These are phyloP conservation scores for Epiblema foenella DNA, from an alignment of 2,888 invertebrate genomes.

Conservation along the genomic window DNA sequence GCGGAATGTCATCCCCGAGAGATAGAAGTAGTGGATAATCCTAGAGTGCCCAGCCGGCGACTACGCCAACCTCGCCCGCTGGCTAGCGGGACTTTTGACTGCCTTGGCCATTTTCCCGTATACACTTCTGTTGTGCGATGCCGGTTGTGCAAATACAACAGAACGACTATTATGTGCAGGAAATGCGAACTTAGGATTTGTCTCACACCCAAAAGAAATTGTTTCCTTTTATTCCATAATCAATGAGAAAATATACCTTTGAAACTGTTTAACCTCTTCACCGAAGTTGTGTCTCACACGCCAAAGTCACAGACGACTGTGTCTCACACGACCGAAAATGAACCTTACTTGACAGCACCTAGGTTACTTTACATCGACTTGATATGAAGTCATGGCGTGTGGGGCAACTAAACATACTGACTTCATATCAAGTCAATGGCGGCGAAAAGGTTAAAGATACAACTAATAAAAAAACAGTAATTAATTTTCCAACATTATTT, in stretches of 20 bases:
- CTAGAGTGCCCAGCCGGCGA: not conserved
- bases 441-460: no score
- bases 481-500: no score
- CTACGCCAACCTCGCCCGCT: not conserved
- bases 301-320: no score
- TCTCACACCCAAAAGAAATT: not conserved
- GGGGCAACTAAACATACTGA: no score
- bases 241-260: not conserved
- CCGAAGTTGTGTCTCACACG: no score
- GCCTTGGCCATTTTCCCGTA: not conserved
- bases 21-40: not conserved
- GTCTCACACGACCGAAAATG: no score
- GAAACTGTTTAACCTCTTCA: no score
- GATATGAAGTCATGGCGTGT: no score
- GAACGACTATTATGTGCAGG: not conserved
- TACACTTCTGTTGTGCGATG: not conserved
- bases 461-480: no score
- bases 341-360: no score
- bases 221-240: slow-evolving; percentile 8
- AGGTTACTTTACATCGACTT: no score
- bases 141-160: not conserved
- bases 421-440: no score
- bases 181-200: slow-evolving; percentile 1
- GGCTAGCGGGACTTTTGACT: not conserved
- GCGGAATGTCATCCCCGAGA: not conserved